Evolutionary conservation across 2,113 vertebrate genomes (phyloP).

Genomic region (Jaculus jaculus): DNA sequence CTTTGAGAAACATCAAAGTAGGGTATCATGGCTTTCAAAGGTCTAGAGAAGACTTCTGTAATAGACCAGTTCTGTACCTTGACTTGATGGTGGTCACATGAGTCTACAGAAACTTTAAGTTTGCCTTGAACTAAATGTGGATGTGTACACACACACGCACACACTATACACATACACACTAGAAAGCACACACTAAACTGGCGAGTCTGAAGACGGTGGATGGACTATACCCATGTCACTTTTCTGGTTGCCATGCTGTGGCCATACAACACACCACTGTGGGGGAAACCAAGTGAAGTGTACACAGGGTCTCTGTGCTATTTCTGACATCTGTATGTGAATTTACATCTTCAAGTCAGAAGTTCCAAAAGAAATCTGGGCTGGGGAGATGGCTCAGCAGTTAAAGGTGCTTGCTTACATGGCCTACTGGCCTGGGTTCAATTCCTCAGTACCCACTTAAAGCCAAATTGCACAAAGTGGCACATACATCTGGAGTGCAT

Average conservation of each 20-base stretch:
- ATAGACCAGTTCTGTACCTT: background rate
- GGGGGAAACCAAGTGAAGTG: background rate
- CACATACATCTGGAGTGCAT: too few species aligned
- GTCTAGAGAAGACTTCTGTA: background rate
- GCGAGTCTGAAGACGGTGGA: background rate
- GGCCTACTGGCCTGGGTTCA: background rate
- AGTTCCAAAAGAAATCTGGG: background rate
- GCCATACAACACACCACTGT: background rate
- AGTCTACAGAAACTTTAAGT: background rate
- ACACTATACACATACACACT: background rate
- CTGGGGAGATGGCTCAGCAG: background rate
- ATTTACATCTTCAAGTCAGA: background rate
- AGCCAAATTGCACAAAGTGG: too few species aligned
- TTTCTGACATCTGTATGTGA: conserved; percentile 6
- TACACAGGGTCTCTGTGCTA: background rate
- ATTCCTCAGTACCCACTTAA: too few species aligned
- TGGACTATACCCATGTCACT: background rate
- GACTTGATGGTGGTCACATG: background rate
- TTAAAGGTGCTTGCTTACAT: too few species aligned
- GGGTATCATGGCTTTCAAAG: background rate
- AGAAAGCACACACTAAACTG: background rate
- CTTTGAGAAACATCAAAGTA: background rate
- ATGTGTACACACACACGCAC: too few species aligned
- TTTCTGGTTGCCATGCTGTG: background rate
- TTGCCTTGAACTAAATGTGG: background rate